These are phyloP conservation scores for Julus scandinavius DNA, from an alignment of 2,888 invertebrate genomes.

Conservation along the genomic window DNA sequence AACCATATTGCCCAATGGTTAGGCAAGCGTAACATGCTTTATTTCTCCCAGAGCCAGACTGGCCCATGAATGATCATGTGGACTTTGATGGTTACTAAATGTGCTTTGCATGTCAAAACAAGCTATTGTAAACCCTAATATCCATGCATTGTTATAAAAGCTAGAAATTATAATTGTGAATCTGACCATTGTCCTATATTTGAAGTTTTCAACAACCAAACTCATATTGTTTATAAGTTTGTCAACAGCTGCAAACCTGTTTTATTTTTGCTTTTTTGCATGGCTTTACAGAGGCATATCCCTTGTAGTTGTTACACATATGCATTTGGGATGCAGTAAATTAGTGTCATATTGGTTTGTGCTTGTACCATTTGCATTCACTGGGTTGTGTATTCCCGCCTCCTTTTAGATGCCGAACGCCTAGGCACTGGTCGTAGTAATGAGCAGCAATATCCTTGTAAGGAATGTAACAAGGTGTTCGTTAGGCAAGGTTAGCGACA, in stretches of 20 bases:
- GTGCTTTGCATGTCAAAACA: too few relatives aligned
- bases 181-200: too few relatives aligned
- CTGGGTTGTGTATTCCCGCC: constrained; percentile 52
- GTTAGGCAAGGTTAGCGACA: constrained; percentile 64
- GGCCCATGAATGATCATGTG: too few relatives aligned
- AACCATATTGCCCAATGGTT: too few relatives aligned
- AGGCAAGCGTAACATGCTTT: too few relatives aligned
- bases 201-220: too few relatives aligned
- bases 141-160: too few relatives aligned
- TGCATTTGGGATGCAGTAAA: background rate
- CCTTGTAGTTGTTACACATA: background rate
- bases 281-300: constrained; percentile 42
- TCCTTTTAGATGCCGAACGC: constrained; percentile 56
- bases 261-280: constrained; percentile 17
- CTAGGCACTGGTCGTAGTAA: constrained; percentile 62
- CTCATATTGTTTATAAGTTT: background rate
- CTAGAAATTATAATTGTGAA: too few relatives aligned
- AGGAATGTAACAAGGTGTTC: constrained; percentile 60
- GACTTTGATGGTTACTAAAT: too few relatives aligned
- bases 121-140: too few relatives aligned
- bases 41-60: too few relatives aligned
- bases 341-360: constrained; percentile 42
- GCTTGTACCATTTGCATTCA: constrained; percentile 48
- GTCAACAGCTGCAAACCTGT: background rate
- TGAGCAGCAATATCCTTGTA: constrained; percentile 58